phyloP scores from a whole-genome alignment of 1,140 invertebrate genomes.

The Mizuhopecten yessoensis region DNA sequence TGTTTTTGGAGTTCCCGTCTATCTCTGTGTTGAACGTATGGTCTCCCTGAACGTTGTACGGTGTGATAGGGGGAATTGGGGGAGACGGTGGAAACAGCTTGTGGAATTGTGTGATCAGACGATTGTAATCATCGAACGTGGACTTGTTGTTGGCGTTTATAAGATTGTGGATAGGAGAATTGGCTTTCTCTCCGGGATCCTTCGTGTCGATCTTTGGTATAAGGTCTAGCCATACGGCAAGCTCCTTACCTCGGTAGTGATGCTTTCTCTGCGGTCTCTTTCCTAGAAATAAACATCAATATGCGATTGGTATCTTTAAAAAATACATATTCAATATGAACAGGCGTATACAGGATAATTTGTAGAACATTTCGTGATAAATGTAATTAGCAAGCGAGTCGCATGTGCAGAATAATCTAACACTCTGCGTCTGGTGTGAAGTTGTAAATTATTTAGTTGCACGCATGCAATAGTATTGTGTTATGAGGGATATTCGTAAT shows the following conservation, averaged over 20 bases:
- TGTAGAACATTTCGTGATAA: neutral
- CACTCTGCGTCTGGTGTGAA: neutral
- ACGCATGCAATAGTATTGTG: constrained; percentile 30
- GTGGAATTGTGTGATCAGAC: constrained; percentile 73
- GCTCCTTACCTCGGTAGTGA: constrained; percentile 96
- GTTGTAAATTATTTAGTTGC: neutral
- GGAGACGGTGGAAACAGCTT: constrained; percentile 80
- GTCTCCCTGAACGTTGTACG: constrained; percentile 46
- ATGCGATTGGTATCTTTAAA: too few species aligned
- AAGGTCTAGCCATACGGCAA: constrained; percentile 97
- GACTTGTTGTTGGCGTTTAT: constrained; percentile 85
- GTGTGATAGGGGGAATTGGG: constrained; percentile 71
- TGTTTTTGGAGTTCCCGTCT: constrained; percentile 63
- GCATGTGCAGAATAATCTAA: neutral
- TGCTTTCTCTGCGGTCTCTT: constrained; percentile 87
- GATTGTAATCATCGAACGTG: constrained; percentile 76
- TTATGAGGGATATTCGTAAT: neutral
- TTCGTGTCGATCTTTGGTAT: constrained; percentile 96
- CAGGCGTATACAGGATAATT: too few species aligned
- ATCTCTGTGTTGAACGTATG: neutral
- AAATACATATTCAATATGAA: too few species aligned
- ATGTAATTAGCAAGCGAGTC: neutral
- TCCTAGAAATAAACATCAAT: constrained; percentile 51
- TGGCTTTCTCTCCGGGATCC: constrained; percentile 87
- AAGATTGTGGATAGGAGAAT: constrained; percentile 90